These are phyloP conservation scores for Brenthis daphne DNA, from an alignment of 2,888 invertebrate genomes.

Conservation along the genomic window DNA sequence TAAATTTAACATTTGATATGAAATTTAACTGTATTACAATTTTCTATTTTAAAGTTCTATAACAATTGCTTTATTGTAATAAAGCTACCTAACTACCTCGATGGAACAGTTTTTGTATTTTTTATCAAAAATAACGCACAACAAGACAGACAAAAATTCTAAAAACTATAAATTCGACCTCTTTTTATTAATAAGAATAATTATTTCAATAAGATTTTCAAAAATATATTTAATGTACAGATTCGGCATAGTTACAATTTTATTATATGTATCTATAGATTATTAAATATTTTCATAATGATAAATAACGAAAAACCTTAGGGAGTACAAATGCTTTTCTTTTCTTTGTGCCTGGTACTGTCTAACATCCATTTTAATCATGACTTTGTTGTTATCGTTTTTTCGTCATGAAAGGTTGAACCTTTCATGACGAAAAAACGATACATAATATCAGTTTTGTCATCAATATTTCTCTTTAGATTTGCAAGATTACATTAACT, in stretches of 20 bases:
- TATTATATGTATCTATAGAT: too few relatives aligned
- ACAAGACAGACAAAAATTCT: not conserved
- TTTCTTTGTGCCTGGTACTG: conserved; percentile 8
- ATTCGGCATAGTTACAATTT: too few relatives aligned
- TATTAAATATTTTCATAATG: too few relatives aligned
- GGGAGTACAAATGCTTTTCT: not conserved
- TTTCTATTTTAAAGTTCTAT: not conserved
- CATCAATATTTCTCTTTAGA: conserved; percentile 8
- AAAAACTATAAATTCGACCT: not conserved
- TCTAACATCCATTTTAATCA: conserved; percentile 12
- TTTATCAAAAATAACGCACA: not conserved
- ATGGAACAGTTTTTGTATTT: too few relatives aligned
- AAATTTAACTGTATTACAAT: not conserved
- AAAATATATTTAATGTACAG: too few relatives aligned
- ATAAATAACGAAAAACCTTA: not conserved
- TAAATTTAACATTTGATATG: too few relatives aligned
- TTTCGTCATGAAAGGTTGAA: conserved; percentile 6
- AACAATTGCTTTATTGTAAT: too few relatives aligned
- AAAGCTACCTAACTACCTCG: too few relatives aligned
- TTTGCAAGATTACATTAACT: too few relatives aligned
- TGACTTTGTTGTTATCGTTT: conserved; percentile 10
- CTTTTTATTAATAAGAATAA: too few relatives aligned
- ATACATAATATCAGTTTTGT: not conserved
- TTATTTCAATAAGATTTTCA: too few relatives aligned
- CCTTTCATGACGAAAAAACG: too few relatives aligned